Evolutionary conservation across 2,797 vertebrate genomes (phyloP).

Genomic region (Bovichtus variegatus): DNA sequence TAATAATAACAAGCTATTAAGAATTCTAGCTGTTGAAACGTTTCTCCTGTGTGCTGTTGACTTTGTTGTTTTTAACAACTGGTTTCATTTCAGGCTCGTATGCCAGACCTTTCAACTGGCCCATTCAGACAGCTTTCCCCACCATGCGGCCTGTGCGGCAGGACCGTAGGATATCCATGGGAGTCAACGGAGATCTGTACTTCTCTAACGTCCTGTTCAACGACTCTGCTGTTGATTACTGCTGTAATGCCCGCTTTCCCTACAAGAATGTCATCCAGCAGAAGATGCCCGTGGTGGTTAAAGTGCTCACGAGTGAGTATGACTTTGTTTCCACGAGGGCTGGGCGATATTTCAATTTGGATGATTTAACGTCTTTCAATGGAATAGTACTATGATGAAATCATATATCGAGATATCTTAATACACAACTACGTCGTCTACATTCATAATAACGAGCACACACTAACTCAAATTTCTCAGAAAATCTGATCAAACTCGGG

Average conservation of each 20-base stretch:
- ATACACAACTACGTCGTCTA: too few species aligned
- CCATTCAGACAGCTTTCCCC: slow-evolving; percentile 78
- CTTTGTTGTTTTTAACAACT: background rate
- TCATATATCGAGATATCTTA: too few species aligned
- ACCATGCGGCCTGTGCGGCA: slow-evolving; percentile 95
- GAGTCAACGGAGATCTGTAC: slow-evolving; percentile 94
- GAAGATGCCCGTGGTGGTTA: slow-evolving; percentile 96
- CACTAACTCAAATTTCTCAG: too few species aligned
- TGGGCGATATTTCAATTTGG: too few species aligned
- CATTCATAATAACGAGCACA: too few species aligned
- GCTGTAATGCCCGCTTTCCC: slow-evolving; percentile 96
- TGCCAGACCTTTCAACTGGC: slow-evolving; percentile 82
- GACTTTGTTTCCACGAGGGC: background rate
- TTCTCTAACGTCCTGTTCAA: slow-evolving; percentile 94
- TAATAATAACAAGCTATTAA: background rate
- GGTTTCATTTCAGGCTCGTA: slow-evolving; percentile 72
- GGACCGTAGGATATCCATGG: slow-evolving; percentile 95
- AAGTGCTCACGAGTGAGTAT: slow-evolving; percentile 95
- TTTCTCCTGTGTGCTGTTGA: background rate
- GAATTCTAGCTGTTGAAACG: background rate
- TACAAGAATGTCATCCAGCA: slow-evolving; percentile 97
- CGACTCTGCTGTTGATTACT: slow-evolving; percentile 92
- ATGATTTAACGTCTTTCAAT: too few species aligned
- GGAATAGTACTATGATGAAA: too few species aligned
- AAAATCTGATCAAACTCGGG: too few species aligned